Base-by-base conservation (phyloP, 2,797 vertebrate genomes). In the Moxostoma hubbsi region DNA sequence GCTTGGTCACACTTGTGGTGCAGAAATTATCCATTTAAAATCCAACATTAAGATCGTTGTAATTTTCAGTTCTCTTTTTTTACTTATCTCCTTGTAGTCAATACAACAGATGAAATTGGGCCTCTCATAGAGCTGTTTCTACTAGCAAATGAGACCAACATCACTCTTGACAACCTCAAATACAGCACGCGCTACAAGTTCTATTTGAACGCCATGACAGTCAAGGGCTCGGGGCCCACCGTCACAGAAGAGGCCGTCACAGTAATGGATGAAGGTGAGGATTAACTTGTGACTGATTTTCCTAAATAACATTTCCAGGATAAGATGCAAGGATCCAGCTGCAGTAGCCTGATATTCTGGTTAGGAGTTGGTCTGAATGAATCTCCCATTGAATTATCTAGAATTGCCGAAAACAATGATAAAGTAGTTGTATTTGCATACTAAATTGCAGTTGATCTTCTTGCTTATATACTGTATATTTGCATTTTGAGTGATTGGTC, bases 131-230 rank as follows among this genome's bases (percentile, higher is more conserved):
- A 94, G 83, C 85, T 95, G 87, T 91, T 81, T 83, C 90, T 99
- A 81, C 90, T 86, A 13, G 90, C 95, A 83, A 99, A 99, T 0
- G 95, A 96, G 89, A 96, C 96, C 81, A 94, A 86, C 75, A 79
- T 91, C 85, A 95, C 93, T 81, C 86, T 99, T 89, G 90, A 90
- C 83, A 94, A 94, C 86, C 93, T 99, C 81, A 96, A 96, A 88
- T 93, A 95, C 87, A 97, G 95, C 86, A 96, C 96, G 62, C 94
- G 95, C 58, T 99, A 99, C 90, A 98, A 96, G 89, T 96, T 99
- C 87, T 95, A 96, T 87, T 91, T 98, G 65, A 94, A 90, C 0
- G 97, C 97, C 75, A 93, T 92, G 86, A 99, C 98, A 51, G 87
- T 94, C 73, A 94, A 94, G 84, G 98, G 97, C 85, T 89, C 95